Conservation (phyloP, 2,888 invertebrate genomes). For the Spodoptera picta region DNA sequence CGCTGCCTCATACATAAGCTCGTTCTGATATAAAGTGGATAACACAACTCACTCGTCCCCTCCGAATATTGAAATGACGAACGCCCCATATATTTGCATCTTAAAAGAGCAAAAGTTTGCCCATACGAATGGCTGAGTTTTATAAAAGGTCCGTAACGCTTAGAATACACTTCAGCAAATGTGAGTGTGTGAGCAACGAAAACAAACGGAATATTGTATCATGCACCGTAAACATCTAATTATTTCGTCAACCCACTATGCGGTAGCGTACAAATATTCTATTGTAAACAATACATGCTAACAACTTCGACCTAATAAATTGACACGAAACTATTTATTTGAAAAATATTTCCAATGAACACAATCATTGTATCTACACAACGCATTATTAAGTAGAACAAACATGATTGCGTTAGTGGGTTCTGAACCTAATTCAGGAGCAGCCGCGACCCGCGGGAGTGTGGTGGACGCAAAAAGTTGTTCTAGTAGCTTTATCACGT, state of each 20-base stretch:
- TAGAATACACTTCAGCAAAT: slow-evolving; percentile 23
- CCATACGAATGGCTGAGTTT: slow-evolving; percentile 48
- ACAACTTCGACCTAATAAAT: not conserved
- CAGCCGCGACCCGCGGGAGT: slow-evolving; percentile 20
- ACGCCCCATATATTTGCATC: slow-evolving; percentile 56
- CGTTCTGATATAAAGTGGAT: slow-evolving; percentile 16
- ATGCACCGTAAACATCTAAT: slow-evolving; percentile 18
- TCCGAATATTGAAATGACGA: slow-evolving; percentile 46
- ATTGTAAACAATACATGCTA: not conserved
- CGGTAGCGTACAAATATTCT: not conserved
- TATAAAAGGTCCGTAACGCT: slow-evolving; percentile 44
- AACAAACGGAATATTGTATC: slow-evolving; percentile 6
- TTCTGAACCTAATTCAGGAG: slow-evolving; percentile 16
- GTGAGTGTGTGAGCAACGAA: slow-evolving; percentile 1
- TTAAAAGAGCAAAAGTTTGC: slow-evolving; percentile 58
- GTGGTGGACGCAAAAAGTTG: slow-evolving; percentile 46
- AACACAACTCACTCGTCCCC: slow-evolving; percentile 17
- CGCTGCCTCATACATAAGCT: slow-evolving; percentile 15
- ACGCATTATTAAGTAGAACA: not conserved
- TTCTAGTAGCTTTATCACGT: slow-evolving; percentile 54
- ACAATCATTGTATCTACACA: not conserved
- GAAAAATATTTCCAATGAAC: no score
- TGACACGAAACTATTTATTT: no score
- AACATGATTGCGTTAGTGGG: slow-evolving; percentile 15
- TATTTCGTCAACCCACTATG: not conserved